These are phyloP conservation scores for Cydia splendana DNA, from an alignment of 1,140 invertebrate species.

Conservation along the genomic window DNA sequence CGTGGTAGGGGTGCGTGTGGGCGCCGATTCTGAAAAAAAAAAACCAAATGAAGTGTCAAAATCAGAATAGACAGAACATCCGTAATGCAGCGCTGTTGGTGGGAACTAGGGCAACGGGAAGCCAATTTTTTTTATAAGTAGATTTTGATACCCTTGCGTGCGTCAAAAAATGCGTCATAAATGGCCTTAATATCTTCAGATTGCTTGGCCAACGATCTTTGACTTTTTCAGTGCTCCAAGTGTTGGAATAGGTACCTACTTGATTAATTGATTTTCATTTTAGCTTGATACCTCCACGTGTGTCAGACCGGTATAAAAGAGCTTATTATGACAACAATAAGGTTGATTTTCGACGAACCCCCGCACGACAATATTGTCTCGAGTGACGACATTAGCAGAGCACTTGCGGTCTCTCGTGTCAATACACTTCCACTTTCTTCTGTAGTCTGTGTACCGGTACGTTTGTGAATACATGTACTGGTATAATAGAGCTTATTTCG, in stretches of 20 bases:
- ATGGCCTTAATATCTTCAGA: too few species aligned
- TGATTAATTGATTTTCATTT: too few species aligned
- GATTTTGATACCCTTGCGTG: too few species aligned
- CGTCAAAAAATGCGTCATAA: too few species aligned
- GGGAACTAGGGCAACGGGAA: too few species aligned
- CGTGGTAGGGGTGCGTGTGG: slow-evolving; percentile 42
- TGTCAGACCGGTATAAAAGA: neutral
- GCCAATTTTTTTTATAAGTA: too few species aligned
- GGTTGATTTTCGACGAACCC: slow-evolving; percentile 27
- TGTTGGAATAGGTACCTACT: too few species aligned
- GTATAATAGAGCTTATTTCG: neutral
- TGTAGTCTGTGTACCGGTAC: slow-evolving; percentile 23
- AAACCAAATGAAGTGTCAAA: neutral
- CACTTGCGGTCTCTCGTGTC: slow-evolving; percentile 32
- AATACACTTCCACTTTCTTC: slow-evolving; percentile 37
- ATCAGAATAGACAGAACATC: neutral
- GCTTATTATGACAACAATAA: neutral
- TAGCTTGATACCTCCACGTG: too few species aligned
- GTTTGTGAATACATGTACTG: too few species aligned
- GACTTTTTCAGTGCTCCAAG: too few species aligned
- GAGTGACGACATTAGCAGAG: slow-evolving; percentile 36
- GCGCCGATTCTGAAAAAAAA: slow-evolving; percentile 30
- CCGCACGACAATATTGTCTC: slow-evolving; percentile 35
- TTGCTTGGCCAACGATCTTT: too few species aligned
- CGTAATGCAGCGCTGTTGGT: too few species aligned